Conservation (phyloP, 2,888 invertebrate species). For the Mellilla xanthometata region DNA sequence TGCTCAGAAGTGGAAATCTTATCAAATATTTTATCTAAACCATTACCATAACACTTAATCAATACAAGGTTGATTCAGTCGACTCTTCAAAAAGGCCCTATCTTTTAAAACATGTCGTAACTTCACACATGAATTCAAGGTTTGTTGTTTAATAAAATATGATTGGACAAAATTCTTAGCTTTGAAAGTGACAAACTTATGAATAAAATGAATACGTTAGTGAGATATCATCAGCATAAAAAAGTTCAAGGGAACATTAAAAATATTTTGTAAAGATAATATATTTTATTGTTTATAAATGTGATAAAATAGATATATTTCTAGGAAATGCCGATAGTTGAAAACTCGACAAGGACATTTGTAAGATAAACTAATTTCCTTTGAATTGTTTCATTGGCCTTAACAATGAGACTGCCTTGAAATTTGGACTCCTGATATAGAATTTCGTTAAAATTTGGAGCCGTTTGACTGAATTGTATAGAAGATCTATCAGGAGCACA, state of each 20-base stretch:
- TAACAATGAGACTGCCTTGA: conserved; percentile 6
- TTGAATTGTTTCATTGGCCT: conserved; percentile 6
- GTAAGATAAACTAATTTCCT: conserved; percentile 10
- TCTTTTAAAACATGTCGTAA: conserved; percentile 41
- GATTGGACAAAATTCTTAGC: conserved; percentile 36
- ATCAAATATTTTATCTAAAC: conserved; percentile 17
- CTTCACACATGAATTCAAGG: conserved; percentile 43
- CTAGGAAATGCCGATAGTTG: conserved; percentile 3
- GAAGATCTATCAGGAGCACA: too few species aligned
- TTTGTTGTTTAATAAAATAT: conserved; percentile 40
- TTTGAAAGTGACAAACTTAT: conserved; percentile 34
- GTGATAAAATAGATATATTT: conserved; percentile 10
- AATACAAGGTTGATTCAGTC: conserved; percentile 30
- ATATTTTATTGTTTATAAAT: background rate
- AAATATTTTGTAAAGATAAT: conserved; percentile 24
- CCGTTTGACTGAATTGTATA: too few species aligned
- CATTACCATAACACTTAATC: conserved; percentile 29
- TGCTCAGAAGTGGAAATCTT: conserved; percentile 20
- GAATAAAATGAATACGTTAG: conserved; percentile 34
- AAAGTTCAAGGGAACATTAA: conserved; percentile 48
- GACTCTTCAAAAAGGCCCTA: conserved; percentile 24
- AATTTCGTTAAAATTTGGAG: too few species aligned
- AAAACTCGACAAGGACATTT: conserved; percentile 6
- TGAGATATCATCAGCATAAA: conserved; percentile 35
- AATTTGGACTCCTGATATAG: conserved; percentile 1